Conservation (phyloP, 2,113 vertebrate genomes). For the Corythaeola cristata region DNA sequence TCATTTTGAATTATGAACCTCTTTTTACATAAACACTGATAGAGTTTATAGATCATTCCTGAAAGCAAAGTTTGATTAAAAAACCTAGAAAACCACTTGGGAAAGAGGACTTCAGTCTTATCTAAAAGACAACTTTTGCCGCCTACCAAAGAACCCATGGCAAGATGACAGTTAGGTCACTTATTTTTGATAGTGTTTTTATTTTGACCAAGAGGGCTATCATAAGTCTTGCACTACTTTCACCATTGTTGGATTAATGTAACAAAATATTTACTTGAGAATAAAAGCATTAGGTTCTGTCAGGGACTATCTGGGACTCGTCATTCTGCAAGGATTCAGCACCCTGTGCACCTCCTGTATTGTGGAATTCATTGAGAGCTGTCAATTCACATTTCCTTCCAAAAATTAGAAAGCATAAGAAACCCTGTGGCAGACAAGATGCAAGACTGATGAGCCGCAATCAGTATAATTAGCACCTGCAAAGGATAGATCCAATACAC, state of each 20-base stretch:
- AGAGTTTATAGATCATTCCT: constrained; percentile 35
- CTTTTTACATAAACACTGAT: constrained; percentile 32
- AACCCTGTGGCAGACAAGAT: background rate
- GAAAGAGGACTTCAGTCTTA: background rate
- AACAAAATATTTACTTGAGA: background rate
- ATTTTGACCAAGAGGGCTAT: background rate
- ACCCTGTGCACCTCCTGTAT: background rate
- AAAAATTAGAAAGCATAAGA: background rate
- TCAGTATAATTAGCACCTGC: constrained; percentile 40
- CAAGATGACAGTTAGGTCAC: background rate
- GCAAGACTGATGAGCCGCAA: constrained; percentile 27
- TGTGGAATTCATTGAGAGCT: constrained; percentile 11
- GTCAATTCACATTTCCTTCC: constrained; percentile 17
- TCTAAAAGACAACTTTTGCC: background rate
- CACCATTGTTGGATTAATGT: background rate
- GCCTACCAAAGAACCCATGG: background rate
- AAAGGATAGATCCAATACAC: background rate
- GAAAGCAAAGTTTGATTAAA: constrained; percentile 15
- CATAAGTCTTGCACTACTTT: background rate
- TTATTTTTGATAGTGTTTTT: background rate
- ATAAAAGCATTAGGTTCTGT: background rate
- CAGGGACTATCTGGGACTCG: background rate
- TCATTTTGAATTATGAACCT: constrained; percentile 40
- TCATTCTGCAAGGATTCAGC: background rate
- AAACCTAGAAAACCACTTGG: background rate